These are phyloP conservation scores for Actinemys pallida DNA, from an alignment of 2,113 vertebrate species.

Conservation along the genomic window DNA sequence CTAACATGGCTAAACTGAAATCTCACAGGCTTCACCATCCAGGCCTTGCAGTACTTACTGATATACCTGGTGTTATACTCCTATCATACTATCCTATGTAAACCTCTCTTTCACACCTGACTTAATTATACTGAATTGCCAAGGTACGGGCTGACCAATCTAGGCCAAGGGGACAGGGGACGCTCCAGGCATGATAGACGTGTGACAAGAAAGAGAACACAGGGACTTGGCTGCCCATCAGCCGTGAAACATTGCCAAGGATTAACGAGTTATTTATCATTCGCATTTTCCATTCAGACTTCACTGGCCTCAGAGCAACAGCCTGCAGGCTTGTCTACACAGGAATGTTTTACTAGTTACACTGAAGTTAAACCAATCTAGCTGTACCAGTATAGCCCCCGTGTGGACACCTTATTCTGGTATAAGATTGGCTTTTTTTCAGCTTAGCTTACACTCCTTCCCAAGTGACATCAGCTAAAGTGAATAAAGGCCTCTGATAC, in stretches of 20 bases:
- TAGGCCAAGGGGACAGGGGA: no score
- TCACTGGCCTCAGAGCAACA: neutral
- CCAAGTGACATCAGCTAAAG: no score
- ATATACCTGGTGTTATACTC: no score
- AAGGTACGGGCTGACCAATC: no score
- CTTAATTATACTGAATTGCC: no score
- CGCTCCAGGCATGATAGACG: no score
- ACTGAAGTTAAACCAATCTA: neutral
- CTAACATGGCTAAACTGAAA: neutral
- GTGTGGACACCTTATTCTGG: neutral
- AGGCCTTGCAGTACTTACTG: neutral
- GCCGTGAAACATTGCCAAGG: neutral
- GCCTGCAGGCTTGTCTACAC: no score
- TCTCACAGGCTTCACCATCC: neutral
- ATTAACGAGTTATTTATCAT: neutral
- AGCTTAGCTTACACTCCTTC: no score
- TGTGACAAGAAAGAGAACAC: neutral
- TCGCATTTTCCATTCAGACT: neutral
- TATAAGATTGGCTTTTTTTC: no score
- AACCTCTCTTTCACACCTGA: neutral
- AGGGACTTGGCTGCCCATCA: neutral
- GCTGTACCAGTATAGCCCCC: neutral
- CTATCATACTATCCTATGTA: neutral
- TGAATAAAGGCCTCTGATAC: no score
- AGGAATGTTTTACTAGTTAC: neutral